Base-by-base conservation (phyloP, 2,797 vertebrate species). In the Protonibea diacanthus region DNA sequence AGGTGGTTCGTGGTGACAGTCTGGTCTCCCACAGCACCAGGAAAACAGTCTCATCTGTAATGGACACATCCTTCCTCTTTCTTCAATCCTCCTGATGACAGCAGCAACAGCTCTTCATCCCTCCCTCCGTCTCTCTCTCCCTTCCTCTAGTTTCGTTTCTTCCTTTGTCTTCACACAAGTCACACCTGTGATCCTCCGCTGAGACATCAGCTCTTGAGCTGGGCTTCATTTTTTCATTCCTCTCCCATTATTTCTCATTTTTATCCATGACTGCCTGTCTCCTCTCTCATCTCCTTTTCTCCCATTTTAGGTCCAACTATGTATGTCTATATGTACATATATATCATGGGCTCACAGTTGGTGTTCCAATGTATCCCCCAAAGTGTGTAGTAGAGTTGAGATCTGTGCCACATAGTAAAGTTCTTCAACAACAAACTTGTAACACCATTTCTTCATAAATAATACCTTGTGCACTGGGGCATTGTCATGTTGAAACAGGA, bases 141-240 rank as follows among this genome's bases (percentile, higher is more conserved):
- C 84, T 79, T 82, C 53, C 63, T 83, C 71, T 57, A 58, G 74
- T 88, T 59, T 76, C 77, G 84, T 66, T 62, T 79, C 73, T 67
- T 86, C 71, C 47, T 88, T 84, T 91, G 82, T 91, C 76, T 86
- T 74, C 0, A 66, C 80, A 86, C 84, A 76, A 87, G 86, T 92
- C 86, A 88, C 90, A 90, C 89, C 90, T 91, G 86, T 92, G 91
- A 88, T 91, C 85, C 82, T 87, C 87, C 77, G 7, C 81, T 68
- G 81, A 93, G 85, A 91, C 82, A 82, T 76, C 40, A 63, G 80
- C 76, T 81, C 80, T 73, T 81, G 64, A 88, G 77, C 74, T 80
- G 71, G 64, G 84, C 70, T 55, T 84, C n/a, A 61, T 81, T 86
- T 82, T 85, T 80, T 83, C 29, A 21, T 49, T 68, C 65, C 53